phyloP scores from a whole-genome alignment of 2,888 invertebrate species.

The Spodoptera exigua region DNA sequence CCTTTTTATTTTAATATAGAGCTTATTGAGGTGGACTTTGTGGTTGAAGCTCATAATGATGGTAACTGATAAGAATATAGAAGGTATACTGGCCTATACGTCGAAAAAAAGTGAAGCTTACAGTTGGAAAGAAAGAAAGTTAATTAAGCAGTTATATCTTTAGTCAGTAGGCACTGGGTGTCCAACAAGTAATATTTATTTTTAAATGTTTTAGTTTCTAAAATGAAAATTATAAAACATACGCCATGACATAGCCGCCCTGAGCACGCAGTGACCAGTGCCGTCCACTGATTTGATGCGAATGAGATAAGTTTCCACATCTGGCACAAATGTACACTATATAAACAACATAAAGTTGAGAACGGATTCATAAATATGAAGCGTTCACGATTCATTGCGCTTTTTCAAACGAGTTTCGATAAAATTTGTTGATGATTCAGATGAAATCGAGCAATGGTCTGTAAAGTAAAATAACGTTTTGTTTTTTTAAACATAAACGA shows the following conservation, averaged over 20 bases:
- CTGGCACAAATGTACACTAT: constrained; percentile 37
- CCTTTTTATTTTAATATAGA: no score
- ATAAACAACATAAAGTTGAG: constrained; percentile 41
- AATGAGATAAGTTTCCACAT: constrained; percentile 35
- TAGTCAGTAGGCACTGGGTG: no score
- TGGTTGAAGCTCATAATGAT: no score
- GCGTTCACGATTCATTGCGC: constrained; percentile 45
- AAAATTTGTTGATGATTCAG: constrained; percentile 38
- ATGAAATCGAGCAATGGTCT: constrained; percentile 43
- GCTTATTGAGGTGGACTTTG: no score
- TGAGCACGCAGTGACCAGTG: constrained; percentile 16
- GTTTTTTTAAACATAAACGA: constrained; percentile 23
- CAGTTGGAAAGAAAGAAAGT: no score
- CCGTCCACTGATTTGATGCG: constrained; percentile 40
- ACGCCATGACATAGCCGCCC: neutral
- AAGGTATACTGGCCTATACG: neutral
- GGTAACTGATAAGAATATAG: neutral
- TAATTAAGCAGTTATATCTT: no score
- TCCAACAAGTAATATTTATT: no score
- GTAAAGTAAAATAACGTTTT: constrained; percentile 38
- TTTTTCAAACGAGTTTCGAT: constrained; percentile 44
- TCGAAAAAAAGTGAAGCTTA: no score
- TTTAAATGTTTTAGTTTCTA: no score
- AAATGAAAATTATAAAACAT: no score
- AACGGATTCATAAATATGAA: constrained; percentile 43